Percentiles rank a stretch among this genome's conserved stretches.
These are phyloP conservation scores for Halotydeus destructor DNA, from an alignment of 1,140 invertebrate genomes.

Conservation along the genomic window DNA sequence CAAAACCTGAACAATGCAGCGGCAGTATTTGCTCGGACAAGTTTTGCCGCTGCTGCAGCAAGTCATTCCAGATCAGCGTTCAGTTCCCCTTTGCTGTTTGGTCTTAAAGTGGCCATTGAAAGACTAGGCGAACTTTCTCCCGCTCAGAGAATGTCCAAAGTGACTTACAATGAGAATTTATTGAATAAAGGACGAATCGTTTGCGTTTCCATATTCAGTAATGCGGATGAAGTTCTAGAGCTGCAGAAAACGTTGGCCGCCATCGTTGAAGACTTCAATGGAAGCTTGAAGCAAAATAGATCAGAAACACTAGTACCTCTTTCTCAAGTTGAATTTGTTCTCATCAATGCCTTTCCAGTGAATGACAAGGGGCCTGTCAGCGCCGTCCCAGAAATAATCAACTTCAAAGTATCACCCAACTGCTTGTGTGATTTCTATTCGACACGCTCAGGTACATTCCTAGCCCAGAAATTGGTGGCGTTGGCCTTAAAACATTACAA, in stretches of 20 bases:
- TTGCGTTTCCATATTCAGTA: constrained; percentile 16
- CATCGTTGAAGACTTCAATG: constrained; percentile 1
- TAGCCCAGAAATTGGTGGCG: constrained; percentile 26
- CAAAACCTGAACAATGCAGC: constrained; percentile 8
- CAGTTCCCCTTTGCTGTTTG: constrained; percentile 34
- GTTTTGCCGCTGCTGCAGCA: no score
- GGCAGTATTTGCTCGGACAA: no score
- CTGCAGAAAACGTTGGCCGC: background rate
- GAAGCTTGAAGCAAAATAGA: no score
- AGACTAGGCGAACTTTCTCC: constrained; percentile 42
- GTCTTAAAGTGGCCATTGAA: constrained; percentile 61
- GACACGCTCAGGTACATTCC: constrained; percentile 36
- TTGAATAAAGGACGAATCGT: constrained; percentile 18
- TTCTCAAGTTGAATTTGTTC: no score
- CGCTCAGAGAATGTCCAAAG: constrained; percentile 29
- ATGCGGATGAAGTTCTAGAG: background rate
- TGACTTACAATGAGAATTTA: constrained; percentile 12
- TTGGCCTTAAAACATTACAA: constrained; percentile 48
- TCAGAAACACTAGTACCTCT: no score
- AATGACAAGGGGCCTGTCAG: constrained; percentile 27
- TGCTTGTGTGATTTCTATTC: constrained; percentile 40
- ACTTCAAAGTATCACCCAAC: background rate
- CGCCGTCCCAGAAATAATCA: background rate
- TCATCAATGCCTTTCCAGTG: constrained; percentile 64
- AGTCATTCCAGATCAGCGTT: background rate